Percentiles rank a stretch among this genome's conserved stretches.
phyloP scores from a whole-genome alignment of 1,140 invertebrate genomes.

The Drosophila trapezifrons region DNA sequence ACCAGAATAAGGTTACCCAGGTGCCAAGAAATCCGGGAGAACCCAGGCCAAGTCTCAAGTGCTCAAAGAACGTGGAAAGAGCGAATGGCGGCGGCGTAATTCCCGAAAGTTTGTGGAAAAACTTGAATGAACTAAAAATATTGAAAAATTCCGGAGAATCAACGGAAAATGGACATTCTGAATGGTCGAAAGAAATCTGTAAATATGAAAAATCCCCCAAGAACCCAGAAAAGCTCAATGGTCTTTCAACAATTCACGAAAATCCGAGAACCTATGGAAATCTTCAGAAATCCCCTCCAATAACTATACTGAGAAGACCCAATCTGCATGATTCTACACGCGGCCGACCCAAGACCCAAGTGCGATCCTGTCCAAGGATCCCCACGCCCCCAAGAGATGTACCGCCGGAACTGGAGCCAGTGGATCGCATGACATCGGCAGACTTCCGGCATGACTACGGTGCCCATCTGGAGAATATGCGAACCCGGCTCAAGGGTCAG shows the following conservation, averaged over 20 bases:
- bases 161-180: not conserved
- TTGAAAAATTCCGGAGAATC: not conserved
- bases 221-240: not conserved
- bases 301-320: not conserved
- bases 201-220: not conserved
- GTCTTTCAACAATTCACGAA: not conserved
- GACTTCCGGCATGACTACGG: constrained; percentile 82
- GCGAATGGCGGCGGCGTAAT: not conserved
- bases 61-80: not conserved
- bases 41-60: not conserved
- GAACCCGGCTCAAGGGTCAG: constrained; percentile 99
- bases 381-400: constrained; percentile 23
- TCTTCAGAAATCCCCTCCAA: not conserved
- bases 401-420: constrained; percentile 36
- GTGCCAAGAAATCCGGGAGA: not conserved
- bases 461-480: constrained; percentile 99
- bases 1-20: not conserved
- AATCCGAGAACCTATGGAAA: not conserved
- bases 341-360: not conserved
- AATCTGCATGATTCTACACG: not conserved
- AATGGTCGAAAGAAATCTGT: no score
- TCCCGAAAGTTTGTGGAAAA: no score
- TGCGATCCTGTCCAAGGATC: constrained; percentile 3
- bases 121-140: not conserved
- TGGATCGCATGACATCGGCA: constrained; percentile 66